Evolutionary conservation across 2,888 invertebrate species (phyloP), one percentile per base, ranked within the genome.

Genomic region (Calephelis perditalis): DNA sequence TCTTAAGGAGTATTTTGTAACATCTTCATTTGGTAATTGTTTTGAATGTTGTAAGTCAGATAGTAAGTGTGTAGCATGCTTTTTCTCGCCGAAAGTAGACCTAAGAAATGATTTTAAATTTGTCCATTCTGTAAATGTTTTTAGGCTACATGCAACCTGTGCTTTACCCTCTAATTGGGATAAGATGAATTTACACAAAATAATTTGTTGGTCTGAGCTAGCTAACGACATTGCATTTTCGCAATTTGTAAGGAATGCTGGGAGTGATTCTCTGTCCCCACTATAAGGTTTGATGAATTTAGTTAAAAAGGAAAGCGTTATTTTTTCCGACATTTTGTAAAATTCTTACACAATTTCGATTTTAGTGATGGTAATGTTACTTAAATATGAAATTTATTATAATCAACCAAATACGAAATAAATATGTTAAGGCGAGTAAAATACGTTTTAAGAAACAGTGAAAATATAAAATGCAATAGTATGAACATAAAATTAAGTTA

Each of bases 111-210:
- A 0, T 59, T 65, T 67, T 49, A 64, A 12, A 5, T 60, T 57
- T 2, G 8, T 2, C 63, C 59, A 67, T 35, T 35, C 58, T n/a
- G 9, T 7, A 62, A 67, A 64, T 5, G 10, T 60, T 62, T 62
- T 65, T 11, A 62, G 7, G 15, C 47, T 36, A 54, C 62, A 65
- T 9, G 65, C 63, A 8, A 47, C 4, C 52, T 65, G 58, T 5
- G 67, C 67, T 56, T 67, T 67, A 40, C 62, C 63, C 52, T 63
- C 63, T 2, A 66, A 26, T 58, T 63, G 62, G 1, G 59, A 57
- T 37, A 37, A 7, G 12, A 64, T 64, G 49, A 44, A 67, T 62
- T 65, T 65, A 36, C n/a, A 60, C 9, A 66, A 15, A 10, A 63
- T 55, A 12, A 40, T 10, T 37, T 59, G 47, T 44, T 65, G 63